Evolutionary conservation across 2,113 vertebrate genomes (phyloP), one percentile per base, ranked within the genome.

Genomic region (Melospiza melodia): DNA sequence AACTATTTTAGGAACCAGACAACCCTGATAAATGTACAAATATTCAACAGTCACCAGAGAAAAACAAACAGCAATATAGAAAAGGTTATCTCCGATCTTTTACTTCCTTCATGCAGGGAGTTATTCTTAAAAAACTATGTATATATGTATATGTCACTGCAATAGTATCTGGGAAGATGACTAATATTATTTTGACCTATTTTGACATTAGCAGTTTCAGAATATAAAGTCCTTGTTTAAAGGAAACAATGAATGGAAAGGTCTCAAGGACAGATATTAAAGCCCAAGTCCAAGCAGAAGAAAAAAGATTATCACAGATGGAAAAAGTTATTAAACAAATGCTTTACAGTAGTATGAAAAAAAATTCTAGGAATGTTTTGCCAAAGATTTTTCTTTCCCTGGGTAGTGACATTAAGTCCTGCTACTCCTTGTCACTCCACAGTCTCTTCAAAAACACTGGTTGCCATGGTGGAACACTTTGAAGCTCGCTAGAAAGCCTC

Each of bases 81-180:
- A 90, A 95, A 95, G 43, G 79, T 92, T 67, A 87, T 49, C 82
- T 76, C 21, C 76, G 30, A 71, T 95, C 17, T 88, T 91, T 31
- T 35, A 66, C 23, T 48, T 92, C 65, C 51, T 24, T 73, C 48
- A 67, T 68, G 17, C 11, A 85, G 62, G 21, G 33, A 81, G 23
- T 15, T 20, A 6, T 58, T 80, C 54, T 69, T 79, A 51, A n/a
- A 89, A 87, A 84, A 30, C 16, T 43, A 22, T 13, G 2, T 35
- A 35, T 80, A 22, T 43, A 20, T 13, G 2, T 35, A 35, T 80
- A 22, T 76, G 46, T 48, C 54, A 55, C 12, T 43, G 55, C 25
- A 62, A 77, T n/a, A 66, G 20, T 46, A 44, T 46, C 52, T 74
- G 17, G 49, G 0, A 1, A 88, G 72, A 77, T 55, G 33, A 35